Conservation (phyloP, 2,888 invertebrate species). For the Orthonychiurus folsomi region DNA sequence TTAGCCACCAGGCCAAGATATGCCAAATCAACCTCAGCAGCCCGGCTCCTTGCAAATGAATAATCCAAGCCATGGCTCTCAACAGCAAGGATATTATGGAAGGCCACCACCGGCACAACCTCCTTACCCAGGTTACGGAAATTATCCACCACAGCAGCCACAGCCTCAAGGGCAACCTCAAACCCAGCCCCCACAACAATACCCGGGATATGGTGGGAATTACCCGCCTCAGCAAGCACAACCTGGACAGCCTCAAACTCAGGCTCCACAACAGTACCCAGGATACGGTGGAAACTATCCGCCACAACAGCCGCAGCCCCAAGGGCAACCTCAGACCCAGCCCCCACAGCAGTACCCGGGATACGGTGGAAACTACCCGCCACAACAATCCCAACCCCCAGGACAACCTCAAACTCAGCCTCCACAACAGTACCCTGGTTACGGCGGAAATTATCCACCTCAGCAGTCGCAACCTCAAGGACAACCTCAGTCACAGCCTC, state of each 20-base stretch:
- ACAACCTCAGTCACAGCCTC: conserved; percentile 4
- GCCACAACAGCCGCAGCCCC: background rate
- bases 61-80: background rate
- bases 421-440: conserved; percentile 1
- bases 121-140: background rate
- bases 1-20: conserved; percentile 27
- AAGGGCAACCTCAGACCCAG: background rate
- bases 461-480: conserved; percentile 1
- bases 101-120: background rate
- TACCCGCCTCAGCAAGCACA: too few species aligned
- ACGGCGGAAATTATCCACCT: too few species aligned
- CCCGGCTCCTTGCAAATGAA: conserved; percentile 13
- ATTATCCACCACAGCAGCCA: background rate
- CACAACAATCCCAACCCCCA: background rate
- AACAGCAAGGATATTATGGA: conserved; percentile 6
- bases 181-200: background rate
- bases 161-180: conserved; percentile 3
- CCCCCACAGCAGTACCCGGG: background rate
- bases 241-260: conserved; percentile 3
- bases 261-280: background rate
- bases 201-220: too few species aligned
- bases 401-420: conserved; percentile 3
- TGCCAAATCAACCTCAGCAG: conserved; percentile 26
- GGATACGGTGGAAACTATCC: conserved; percentile 6
- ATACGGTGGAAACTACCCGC: too few species aligned